Evolutionary conservation across 2,113 vertebrate species (phyloP).

Genomic region (Puntigrus tetrazona): DNA sequence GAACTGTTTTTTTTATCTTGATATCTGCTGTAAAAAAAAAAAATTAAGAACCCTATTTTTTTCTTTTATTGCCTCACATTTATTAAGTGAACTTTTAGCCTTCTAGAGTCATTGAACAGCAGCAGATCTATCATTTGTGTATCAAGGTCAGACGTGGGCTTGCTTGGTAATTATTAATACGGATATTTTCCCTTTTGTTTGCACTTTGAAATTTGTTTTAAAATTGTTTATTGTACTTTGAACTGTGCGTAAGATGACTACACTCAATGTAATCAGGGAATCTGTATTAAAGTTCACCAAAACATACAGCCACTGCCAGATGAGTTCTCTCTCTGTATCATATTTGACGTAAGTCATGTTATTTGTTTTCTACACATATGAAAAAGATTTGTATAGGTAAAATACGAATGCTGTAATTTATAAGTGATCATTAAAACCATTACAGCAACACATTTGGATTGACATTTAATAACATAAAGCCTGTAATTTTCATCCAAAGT

Average conservation of each 20-base stretch:
- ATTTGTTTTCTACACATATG: not conserved
- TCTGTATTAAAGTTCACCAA: constrained; percentile 50
- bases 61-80: not conserved
- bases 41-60: not conserved
- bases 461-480: not conserved
- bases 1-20: not conserved
- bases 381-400: not conserved
- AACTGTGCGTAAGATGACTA: constrained; percentile 46
- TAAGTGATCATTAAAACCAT: not conserved
- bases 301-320: not conserved
- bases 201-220: constrained; percentile 59
- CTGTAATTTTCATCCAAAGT: not conserved
- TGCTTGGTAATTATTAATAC: constrained; percentile 61
- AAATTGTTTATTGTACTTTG: constrained; percentile 57
- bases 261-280: constrained; percentile 33
- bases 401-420: not conserved
- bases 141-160: constrained; percentile 56
- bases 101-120: constrained; percentile 41
- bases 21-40: too few species aligned
- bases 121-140: constrained; percentile 33
- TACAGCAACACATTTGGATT: not conserved
- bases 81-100: not conserved
- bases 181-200: constrained; percentile 58
- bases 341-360: not conserved
- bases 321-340: not conserved